Base-by-base conservation (phyloP, 2,797 vertebrate species). In the Peromyscus nudipes region DNA sequence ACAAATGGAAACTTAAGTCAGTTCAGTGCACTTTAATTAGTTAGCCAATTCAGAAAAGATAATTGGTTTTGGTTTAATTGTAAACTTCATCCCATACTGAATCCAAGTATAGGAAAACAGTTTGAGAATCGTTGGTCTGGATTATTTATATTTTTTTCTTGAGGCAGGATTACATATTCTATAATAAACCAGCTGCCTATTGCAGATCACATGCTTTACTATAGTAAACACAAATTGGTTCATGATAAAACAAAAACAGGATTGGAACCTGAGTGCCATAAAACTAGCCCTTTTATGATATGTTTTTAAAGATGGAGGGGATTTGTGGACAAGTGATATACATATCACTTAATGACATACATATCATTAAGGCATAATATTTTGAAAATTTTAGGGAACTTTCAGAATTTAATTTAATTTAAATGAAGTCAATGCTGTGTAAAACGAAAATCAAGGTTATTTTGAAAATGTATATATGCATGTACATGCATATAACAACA, bases 11-110 rank as follows among this genome's bases (percentile, higher is more conserved):
- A 94, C 62, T 40, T 93, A 80, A 90, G 76, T 40, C 77, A 92
- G 14, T 93, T 84, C 43, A 76, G 57, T 80, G 4, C 31, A 76
- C 76, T 94, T 79, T 69, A 96, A 49, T 73, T 76, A 82, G 19
- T 16, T 25, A 77, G 19, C 13, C 64, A 84, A n/a, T 89, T 93
- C 21, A 76, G 25, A 60, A 95, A 91, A 89, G 7, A 79, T 79
- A 4, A 92, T 87, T 86, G n/a, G 75, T 71, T 80, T 1, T 40
- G 4, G 27, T 88, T 93, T 62, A 84, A 23, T 85, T 71, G n/a
- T 64, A 94, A 12, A 37, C 43, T 89, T 60, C 25, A 60, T 43
- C 40, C 19, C 19, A 43, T 81, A 29, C 0, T 49, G 40, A 84
- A 91, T 23, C 1, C 64, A 85, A 89, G 12, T 76, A 8, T 27